Evolutionary conservation across 2,797 vertebrate species (phyloP), one percentile per base, ranked within the genome.

Genomic region (Lacerta agilis): DNA sequence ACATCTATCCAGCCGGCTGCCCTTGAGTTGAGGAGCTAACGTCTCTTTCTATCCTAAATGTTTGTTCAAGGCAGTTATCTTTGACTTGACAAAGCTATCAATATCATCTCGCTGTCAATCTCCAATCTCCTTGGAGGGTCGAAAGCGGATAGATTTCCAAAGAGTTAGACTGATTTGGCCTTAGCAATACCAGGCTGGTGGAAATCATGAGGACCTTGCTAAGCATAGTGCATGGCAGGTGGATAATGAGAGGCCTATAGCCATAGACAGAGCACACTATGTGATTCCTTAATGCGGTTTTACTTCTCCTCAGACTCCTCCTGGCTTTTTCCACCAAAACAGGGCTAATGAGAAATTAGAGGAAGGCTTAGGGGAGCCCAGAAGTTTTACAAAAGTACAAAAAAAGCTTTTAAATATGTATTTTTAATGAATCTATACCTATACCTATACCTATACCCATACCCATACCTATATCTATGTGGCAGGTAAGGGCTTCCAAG

Each of bases 11-110:
- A 67, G 2, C 0, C 0, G 23, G 4, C 77, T 11, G 79, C 29
- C 49, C 83, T 83, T 86, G 81, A 61, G 71, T 29, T 0, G 27
- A 41, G 38, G 79, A 84, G 29, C 23, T 3, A 0, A 0, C 33
- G 64, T 49, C 64, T 2, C 23, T 88, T 27, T 43, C 77, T 7
- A 3, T 36, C 10, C 17, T 25, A 41, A 41, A 11, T 18, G 49
- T 85, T 78, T 92, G 80, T 87, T 86, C 80, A 64, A 83, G 89
- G 33, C 27, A 3, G 69, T 87, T 80, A 29, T 73, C 85, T 91
- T 86, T 71, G 78, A 23, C 66, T 85, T 80, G 82, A 81, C 8
- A 0, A 5, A 83, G 82, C 79, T 92, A 87, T 69, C 85, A 69
- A 90, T 73, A 81, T 49, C 33, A 33, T 3, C 41, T 5, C 73